Percentiles rank a stretch among this genome's conserved stretches.
phyloP scores from a whole-genome alignment of 2,797 vertebrate species.

The Aldrovandia affinis region DNA sequence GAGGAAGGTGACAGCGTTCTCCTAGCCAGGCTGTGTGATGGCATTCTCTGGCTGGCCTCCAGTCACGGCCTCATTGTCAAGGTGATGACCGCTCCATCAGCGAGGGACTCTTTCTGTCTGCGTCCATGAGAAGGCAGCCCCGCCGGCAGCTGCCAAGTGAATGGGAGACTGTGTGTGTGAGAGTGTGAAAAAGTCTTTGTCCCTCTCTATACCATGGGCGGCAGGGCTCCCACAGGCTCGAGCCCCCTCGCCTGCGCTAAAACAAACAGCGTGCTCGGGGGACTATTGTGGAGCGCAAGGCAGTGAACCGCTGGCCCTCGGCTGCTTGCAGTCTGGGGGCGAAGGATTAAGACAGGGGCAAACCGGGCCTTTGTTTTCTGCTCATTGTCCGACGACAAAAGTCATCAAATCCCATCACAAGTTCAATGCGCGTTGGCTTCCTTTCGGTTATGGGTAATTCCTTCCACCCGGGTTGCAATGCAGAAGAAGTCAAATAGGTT shows the following conservation, averaged over 20 bases:
- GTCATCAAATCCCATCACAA: constrained; percentile 39
- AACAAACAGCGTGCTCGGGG: constrained; percentile 50
- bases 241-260: constrained; percentile 23
- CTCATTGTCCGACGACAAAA: constrained; percentile 50
- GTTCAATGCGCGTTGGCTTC: background rate
- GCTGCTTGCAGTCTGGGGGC: constrained; percentile 59
- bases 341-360: constrained; percentile 65
- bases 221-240: constrained; percentile 31
- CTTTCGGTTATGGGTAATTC: background rate
- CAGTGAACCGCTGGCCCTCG: constrained; percentile 67
- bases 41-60: constrained; percentile 46
- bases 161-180: constrained; percentile 53
- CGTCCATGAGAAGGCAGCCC: constrained; percentile 59
- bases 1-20: background rate
- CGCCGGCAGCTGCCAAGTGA: constrained; percentile 72
- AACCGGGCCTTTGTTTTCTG: constrained; percentile 49
- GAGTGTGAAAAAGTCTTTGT: constrained; percentile 51
- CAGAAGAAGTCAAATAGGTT: background rate
- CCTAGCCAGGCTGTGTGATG: constrained; percentile 26
- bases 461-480: background rate
- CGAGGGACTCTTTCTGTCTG: constrained; percentile 45
- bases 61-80: constrained; percentile 74
- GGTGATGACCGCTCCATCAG: constrained; percentile 60
- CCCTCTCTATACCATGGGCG: constrained; percentile 28
- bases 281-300: constrained; percentile 63